phyloP scores from a whole-genome alignment of 2,797 vertebrate genomes.

The Perodicticus potto region DNA sequence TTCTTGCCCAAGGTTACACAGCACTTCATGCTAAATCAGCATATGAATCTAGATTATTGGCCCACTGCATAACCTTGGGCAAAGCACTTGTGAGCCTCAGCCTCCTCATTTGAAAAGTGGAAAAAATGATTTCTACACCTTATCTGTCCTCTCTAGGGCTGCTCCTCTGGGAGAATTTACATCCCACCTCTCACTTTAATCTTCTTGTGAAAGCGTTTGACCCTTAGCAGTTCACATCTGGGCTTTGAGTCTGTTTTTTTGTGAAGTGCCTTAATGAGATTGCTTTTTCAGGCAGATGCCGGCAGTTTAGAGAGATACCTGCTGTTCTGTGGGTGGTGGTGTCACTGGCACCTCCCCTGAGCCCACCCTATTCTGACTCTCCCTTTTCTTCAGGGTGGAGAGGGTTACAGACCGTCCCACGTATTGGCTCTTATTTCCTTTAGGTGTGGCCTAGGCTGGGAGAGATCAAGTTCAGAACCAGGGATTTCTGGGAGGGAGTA shows the following conservation, averaged over 20 bases:
- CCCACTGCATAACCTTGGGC: background rate
- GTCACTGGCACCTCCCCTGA: background rate
- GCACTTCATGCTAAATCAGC: background rate
- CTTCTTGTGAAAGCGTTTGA: background rate
- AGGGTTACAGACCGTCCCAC: background rate
- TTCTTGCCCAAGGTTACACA: background rate
- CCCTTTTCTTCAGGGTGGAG: background rate
- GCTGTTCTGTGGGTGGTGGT: background rate
- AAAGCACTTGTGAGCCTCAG: background rate
- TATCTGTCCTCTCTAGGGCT: background rate
- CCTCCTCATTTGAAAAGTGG: background rate
- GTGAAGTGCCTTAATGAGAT: background rate
- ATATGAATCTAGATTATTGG: background rate
- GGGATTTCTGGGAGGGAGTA: slow-evolving; percentile 3
- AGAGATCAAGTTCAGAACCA: slow-evolving; percentile 50
- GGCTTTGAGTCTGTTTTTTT: background rate
- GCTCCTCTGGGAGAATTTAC: background rate
- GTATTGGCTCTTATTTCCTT: slow-evolving; percentile 43
- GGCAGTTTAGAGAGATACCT: background rate
- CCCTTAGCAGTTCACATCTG: background rate
- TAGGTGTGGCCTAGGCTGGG: background rate
- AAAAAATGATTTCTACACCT: background rate
- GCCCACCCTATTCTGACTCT: background rate
- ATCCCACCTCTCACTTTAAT: background rate
- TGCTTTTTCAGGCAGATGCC: background rate